These are phyloP conservation scores for Heliothis virescens DNA, from an alignment of 1,140 invertebrate genomes.

Conservation along the genomic window DNA sequence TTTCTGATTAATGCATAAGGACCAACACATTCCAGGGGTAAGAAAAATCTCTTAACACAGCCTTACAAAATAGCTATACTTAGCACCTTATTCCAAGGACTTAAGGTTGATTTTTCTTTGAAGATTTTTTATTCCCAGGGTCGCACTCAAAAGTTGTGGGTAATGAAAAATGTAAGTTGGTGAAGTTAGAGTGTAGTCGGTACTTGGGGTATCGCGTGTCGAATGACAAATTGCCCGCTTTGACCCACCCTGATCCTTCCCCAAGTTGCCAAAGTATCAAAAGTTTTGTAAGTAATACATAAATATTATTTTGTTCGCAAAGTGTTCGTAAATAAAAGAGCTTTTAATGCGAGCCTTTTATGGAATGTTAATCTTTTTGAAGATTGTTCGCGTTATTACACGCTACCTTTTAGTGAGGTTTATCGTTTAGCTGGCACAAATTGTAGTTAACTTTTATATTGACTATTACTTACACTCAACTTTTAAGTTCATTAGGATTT, in stretches of 20 bases:
- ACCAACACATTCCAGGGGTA: constrained; percentile 15
- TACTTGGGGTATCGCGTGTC: constrained; percentile 72
- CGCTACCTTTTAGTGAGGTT: constrained; percentile 9
- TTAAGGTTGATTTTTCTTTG: constrained; percentile 14
- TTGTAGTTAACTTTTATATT: no score
- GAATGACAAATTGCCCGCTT: constrained; percentile 68
- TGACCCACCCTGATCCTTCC: constrained; percentile 59
- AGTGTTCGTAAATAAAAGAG: constrained; percentile 30
- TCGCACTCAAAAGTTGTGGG: constrained; percentile 60
- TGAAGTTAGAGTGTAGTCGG: constrained; percentile 52
- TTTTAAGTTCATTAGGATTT: no score
- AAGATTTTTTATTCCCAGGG: background rate
- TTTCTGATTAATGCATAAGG: constrained; percentile 33
- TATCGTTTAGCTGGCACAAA: background rate
- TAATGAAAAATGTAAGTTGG: constrained; percentile 76
- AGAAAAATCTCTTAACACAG: constrained; percentile 18
- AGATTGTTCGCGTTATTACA: constrained; percentile 30
- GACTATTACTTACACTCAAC: no score
- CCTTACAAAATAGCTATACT: background rate
- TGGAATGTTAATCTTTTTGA: constrained; percentile 24
- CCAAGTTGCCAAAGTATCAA: constrained; percentile 34
- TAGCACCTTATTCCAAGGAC: background rate
- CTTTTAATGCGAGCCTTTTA: background rate
- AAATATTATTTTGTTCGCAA: constrained; percentile 56
- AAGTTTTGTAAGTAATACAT: constrained; percentile 58